phyloP scores from a whole-genome alignment of 2,888 invertebrate genomes.

The Aspidiotus destructor region DNA sequence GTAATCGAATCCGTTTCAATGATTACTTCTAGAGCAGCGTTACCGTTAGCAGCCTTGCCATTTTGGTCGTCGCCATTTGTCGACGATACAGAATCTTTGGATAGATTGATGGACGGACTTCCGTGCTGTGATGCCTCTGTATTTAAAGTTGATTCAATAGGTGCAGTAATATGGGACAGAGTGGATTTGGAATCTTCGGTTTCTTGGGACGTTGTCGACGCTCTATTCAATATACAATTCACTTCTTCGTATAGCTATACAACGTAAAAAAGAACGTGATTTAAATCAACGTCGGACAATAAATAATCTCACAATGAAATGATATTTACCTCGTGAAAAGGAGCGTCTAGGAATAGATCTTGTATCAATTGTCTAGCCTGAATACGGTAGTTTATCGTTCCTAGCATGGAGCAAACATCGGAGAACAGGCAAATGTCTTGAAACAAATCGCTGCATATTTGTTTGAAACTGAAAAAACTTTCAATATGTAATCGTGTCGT shows the following conservation, averaged over 20 bases:
- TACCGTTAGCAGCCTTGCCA: not conserved
- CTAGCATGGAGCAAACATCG: slow-evolving; percentile 71
- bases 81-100: slow-evolving; percentile 2
- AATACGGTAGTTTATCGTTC: slow-evolving; percentile 70
- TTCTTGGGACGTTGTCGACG: not conserved
- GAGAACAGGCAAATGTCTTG: slow-evolving; percentile 85
- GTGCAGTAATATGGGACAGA: not conserved
- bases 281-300: not conserved
- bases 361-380: slow-evolving; percentile 79
- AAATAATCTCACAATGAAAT: no score
- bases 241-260: slow-evolving; percentile 43
- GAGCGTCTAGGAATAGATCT: slow-evolving; percentile 81
- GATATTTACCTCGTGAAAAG: slow-evolving; percentile 52
- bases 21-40: slow-evolving; percentile 13
- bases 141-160: slow-evolving; percentile 1
- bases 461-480: slow-evolving; percentile 44
- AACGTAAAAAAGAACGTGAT: slow-evolving; percentile 15
- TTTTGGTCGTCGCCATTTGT: slow-evolving; percentile 8
- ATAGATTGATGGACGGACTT: not conserved
- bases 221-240: slow-evolving; percentile 39
- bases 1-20: slow-evolving; percentile 15
- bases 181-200: not conserved
- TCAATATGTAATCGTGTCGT: no score
- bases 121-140: not conserved
- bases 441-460: slow-evolving; percentile 48